Conservation (phyloP, 2,113 vertebrate genomes). For the Pycnonotus jocosus region DNA sequence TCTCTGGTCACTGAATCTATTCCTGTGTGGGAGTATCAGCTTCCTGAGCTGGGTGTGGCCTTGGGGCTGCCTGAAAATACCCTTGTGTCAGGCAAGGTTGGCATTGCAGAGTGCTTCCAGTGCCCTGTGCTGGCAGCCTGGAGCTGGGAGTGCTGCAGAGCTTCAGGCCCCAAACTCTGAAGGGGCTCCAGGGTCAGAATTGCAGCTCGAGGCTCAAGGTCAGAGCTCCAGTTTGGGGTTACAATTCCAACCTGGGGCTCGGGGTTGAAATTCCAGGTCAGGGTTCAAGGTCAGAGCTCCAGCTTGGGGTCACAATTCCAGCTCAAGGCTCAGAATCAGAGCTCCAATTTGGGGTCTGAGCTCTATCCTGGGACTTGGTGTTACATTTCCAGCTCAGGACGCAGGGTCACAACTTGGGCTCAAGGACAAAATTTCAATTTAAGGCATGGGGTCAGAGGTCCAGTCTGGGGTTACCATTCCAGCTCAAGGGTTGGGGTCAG, state of each 20-base stretch:
- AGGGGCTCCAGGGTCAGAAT: neutral
- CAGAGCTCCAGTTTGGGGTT: neutral
- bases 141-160: neutral
- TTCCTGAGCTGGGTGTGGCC: neutral
- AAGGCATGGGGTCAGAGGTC: too few relatives aligned
- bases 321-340: too few relatives aligned
- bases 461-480: neutral
- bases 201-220: neutral
- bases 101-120: neutral
- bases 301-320: neutral
- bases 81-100: accelerated
- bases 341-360: too few relatives aligned
- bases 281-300: neutral
- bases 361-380: too few relatives aligned
- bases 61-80: neutral
- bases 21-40: neutral
- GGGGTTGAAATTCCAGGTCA: neutral
- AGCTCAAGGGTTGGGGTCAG: neutral
- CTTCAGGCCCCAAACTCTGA: neutral
- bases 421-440: neutral
- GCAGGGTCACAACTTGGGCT: neutral
- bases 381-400: too few relatives aligned
- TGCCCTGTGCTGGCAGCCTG: too few relatives aligned
- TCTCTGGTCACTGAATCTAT: neutral
- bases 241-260: neutral